Conservation (phyloP, 2,113 vertebrate species). For the Pluvianellus socialis region DNA sequence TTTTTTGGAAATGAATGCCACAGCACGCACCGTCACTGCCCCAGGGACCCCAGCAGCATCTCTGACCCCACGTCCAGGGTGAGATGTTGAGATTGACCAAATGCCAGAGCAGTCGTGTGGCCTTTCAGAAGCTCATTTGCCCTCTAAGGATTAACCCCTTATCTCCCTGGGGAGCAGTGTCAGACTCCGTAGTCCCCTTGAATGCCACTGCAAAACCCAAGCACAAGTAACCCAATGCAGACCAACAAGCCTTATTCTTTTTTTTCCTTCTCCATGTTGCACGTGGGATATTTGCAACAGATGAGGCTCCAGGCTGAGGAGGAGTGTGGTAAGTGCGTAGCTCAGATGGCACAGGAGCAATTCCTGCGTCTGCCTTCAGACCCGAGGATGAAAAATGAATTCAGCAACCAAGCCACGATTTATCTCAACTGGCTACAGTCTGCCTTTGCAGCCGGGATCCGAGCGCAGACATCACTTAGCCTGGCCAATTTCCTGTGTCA, state of each 20-base stretch:
- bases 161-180: accelerated
- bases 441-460: not conserved
- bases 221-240: not conserved
- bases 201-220: not conserved
- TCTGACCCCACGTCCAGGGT: not conserved
- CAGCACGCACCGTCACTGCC: accelerated
- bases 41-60: not conserved
- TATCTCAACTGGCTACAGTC: not conserved
- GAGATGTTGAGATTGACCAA: not conserved
- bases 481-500: not conserved
- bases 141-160: not conserved
- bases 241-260: not conserved
- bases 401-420: not conserved
- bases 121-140: not conserved
- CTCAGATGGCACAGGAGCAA: not conserved
- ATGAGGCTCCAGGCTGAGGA: not conserved
- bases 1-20: not conserved
- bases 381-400: not conserved
- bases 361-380: not conserved
- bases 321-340: not conserved
- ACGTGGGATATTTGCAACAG: accelerated
- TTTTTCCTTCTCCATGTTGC: not conserved
- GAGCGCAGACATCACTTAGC: not conserved
- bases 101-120: accelerated
- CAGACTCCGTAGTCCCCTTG: not conserved